Percentiles rank a stretch among this genome's conserved stretches.
phyloP scores from a whole-genome alignment of 2,888 invertebrate genomes.

The Drosophila acutilabella region DNA sequence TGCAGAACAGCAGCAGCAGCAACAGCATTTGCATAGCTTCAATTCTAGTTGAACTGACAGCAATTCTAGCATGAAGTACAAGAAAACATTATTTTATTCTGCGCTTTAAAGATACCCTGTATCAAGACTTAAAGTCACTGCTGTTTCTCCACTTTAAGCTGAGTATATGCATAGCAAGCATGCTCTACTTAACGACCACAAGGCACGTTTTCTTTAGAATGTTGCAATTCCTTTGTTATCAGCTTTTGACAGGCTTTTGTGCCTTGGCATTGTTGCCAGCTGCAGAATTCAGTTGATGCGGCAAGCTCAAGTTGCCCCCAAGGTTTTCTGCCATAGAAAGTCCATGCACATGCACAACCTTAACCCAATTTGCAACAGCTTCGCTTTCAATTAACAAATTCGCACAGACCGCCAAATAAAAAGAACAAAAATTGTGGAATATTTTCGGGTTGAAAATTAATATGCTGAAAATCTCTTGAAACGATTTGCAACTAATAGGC shows the following conservation, averaged over 20 bases:
- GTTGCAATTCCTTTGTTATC: constrained; percentile 63
- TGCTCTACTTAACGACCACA: background rate
- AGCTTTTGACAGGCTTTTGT: constrained; percentile 41
- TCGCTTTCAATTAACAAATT: constrained; percentile 57
- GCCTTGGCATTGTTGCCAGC: constrained; percentile 53
- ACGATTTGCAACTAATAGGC: constrained; percentile 76
- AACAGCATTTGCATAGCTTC: constrained; percentile 52
- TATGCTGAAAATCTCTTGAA: constrained; percentile 69
- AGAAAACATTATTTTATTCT: too few species aligned
- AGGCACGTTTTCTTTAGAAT: constrained; percentile 42
- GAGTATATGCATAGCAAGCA: constrained; percentile 1
- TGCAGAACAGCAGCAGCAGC: constrained; percentile 51
- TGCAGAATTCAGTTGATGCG: constrained; percentile 42
- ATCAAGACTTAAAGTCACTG: background rate
- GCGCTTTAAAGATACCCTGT: too few species aligned
- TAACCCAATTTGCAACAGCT: constrained; percentile 67
- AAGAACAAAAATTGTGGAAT: background rate
- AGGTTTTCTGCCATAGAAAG: constrained; percentile 7
- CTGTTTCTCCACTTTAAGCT: background rate
- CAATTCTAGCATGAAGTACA: constrained; percentile 17
- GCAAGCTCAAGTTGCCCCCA: constrained; percentile 40
- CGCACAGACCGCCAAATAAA: constrained; percentile 8
- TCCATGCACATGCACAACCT: constrained; percentile 52
- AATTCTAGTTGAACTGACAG: constrained; percentile 31
- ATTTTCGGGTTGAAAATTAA: constrained; percentile 57